Evolutionary conservation across 2,113 vertebrate species (phyloP).

Genomic region (Notothenia rossii): DNA sequence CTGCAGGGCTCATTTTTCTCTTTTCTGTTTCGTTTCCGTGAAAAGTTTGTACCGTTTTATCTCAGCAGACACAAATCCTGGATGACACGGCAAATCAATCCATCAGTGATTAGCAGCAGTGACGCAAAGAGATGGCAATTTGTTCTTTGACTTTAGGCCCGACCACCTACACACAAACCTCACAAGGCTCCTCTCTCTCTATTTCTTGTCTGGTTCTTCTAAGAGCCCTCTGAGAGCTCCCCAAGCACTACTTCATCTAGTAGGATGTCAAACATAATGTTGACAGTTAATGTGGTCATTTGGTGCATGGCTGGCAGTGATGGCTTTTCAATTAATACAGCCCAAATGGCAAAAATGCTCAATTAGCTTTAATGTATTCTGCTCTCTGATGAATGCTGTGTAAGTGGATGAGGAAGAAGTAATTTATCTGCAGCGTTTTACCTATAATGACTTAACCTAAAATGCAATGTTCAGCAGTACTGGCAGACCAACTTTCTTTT

Average conservation of each 20-base stretch:
- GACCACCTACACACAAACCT: slow-evolving; percentile 63
- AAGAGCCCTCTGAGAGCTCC: slow-evolving; percentile 67
- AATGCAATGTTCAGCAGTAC: slow-evolving; percentile 43
- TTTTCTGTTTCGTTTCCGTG: slow-evolving; percentile 48
- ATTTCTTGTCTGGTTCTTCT: slow-evolving; percentile 39
- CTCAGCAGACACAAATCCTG: slow-evolving; percentile 41
- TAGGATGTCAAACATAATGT: slow-evolving; percentile 76
- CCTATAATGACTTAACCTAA: slow-evolving; percentile 52
- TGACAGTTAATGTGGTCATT: slow-evolving; percentile 79
- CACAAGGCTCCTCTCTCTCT: slow-evolving; percentile 35
- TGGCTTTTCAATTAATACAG: slow-evolving; percentile 80
- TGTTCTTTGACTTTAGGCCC: slow-evolving; percentile 73
- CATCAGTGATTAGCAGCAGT: slow-evolving; percentile 58
- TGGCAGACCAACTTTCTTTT: slow-evolving; percentile 1
- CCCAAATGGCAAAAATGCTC: slow-evolving; percentile 78
- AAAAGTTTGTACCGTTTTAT: slow-evolving; percentile 52
- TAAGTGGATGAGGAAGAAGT: slow-evolving; percentile 50
- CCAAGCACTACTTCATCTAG: slow-evolving; percentile 67
- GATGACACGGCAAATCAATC: slow-evolving; percentile 61
- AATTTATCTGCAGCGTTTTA: slow-evolving; percentile 57
- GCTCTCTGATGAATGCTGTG: slow-evolving; percentile 60
- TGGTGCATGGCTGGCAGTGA: slow-evolving; percentile 75
- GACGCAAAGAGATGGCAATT: slow-evolving; percentile 55
- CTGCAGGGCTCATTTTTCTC: slow-evolving; percentile 45
- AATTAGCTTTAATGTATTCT: slow-evolving; percentile 79